Evolutionary conservation across 2,888 invertebrate genomes (phyloP), one percentile per base, ranked within the genome.

Genomic region (Drosophila dives): DNA sequence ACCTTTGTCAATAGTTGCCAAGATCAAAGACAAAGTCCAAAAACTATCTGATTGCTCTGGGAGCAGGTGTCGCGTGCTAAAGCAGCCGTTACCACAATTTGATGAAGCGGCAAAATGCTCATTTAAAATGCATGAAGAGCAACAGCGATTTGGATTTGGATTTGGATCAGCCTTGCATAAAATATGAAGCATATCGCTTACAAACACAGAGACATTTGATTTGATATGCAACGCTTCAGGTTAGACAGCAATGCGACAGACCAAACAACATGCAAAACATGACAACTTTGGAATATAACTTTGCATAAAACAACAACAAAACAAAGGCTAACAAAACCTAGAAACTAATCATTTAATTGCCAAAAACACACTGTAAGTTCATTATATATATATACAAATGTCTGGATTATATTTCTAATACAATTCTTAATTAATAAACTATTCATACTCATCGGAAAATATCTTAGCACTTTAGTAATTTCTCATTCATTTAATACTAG

Each of bases 1-100:
- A 64, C 66, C 75, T 78, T 75, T 72, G 89, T 89, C 86, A 85
- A 89, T 86, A 86, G 72, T 86, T 64, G 70, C 71, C 61, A 70
- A 86, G 82, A 85, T 85, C 85, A 89, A 89, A 85, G 86, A 20
- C 63, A 64, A n/a, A n/a, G 54, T 33, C 64, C 58, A 69, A 65
- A 65, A 84, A 73, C 83, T 70, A 69, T 59, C 64, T 64, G 63
- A 68, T 70, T 75, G 63, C 42, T 66, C 49, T 49, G 51, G 51
- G 48, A 67, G 53, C 71, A 71, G 70, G 67, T 72, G 83, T 48
- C 67, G 67, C 63, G 54, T 64, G 53, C 50, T 33, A 55, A 59
- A 54, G 33, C 32, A 58, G 33, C 54, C 50, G 54, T 49, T 56
- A 8, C 51, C 66, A 5, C 50, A 53, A 50, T 50, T 55, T 67